phyloP scores from a whole-genome alignment of 2,113 vertebrate genomes.

The Chlorocebus sabaeus region DNA sequence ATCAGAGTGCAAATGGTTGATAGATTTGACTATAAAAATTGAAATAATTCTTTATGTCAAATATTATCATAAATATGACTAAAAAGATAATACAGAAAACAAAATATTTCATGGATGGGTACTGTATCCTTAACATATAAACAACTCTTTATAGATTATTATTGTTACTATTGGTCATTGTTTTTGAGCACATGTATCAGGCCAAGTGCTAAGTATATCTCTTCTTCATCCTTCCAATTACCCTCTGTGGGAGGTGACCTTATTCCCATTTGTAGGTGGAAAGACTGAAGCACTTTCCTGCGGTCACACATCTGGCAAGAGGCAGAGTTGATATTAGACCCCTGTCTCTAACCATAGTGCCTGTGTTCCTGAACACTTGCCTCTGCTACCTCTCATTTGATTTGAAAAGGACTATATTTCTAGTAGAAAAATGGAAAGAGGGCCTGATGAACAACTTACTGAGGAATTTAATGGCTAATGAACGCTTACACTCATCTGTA shows the following conservation, averaged over 20 bases:
- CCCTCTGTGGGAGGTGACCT: background rate
- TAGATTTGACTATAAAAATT: background rate
- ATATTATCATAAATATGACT: background rate
- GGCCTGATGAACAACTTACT: background rate
- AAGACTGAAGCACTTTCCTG: background rate
- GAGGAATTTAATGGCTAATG: background rate
- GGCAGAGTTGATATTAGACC: background rate
- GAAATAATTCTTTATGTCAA: background rate
- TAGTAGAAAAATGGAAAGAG: background rate
- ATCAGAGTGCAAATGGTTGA: background rate
- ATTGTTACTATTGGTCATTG: background rate
- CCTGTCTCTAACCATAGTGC: background rate
- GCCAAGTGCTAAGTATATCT: background rate
- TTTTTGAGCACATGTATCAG: background rate
- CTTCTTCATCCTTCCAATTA: background rate
- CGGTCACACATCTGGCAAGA: background rate
- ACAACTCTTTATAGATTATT: background rate
- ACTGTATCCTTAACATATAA: background rate
- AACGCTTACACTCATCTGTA: background rate
- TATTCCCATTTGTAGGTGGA: background rate
- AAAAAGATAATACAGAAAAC: background rate
- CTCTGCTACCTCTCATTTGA: background rate
- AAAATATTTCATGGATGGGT: background rate
- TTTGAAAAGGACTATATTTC: background rate
- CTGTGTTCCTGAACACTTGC: background rate